These are phyloP conservation scores for Hemistola chrysoprasaria DNA, from an alignment of 2,888 invertebrate species.

Conservation along the genomic window DNA sequence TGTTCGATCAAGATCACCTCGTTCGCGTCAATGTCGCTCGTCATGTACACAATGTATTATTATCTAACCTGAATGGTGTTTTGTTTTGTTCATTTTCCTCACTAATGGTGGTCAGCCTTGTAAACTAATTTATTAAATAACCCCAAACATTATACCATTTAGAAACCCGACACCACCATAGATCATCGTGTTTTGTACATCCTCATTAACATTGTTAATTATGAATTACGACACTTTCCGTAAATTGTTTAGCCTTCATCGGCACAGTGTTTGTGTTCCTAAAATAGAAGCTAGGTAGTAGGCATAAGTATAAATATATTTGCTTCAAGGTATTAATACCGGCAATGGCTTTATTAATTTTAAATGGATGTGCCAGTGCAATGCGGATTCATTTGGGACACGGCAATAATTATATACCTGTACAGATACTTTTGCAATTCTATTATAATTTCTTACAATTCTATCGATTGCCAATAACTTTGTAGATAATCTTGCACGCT, in stretches of 20 bases:
- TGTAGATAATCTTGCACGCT: slow-evolving; percentile 51
- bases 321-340: slow-evolving; percentile 26
- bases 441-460: too few relatives aligned
- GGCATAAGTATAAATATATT: slow-evolving; percentile 11
- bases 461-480: too few relatives aligned
- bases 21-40: slow-evolving; percentile 1
- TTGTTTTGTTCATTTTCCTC: slow-evolving; percentile 13
- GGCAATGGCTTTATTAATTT: slow-evolving; percentile 14
- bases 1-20: slow-evolving; percentile 1
- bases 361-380: too few relatives aligned
- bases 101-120: slow-evolving; percentile 12
- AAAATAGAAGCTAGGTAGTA: slow-evolving; percentile 8
- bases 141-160: slow-evolving; percentile 15
- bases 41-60: slow-evolving; percentile 7
- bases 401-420: too few relatives aligned
- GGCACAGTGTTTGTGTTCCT: slow-evolving; percentile 36
- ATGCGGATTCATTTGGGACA: too few relatives aligned
- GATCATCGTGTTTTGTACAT: slow-evolving; percentile 47
- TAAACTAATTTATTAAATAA: slow-evolving; percentile 25
- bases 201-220: slow-evolving; percentile 68
- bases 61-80: slow-evolving; percentile 1
- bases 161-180: slow-evolving; percentile 41
- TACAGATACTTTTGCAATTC: too few relatives aligned
- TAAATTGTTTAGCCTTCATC: slow-evolving; percentile 57
- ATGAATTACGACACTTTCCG: slow-evolving; percentile 58